Percentiles rank a stretch among this genome's conserved stretches.
Evolutionary conservation across 2,888 invertebrate species (phyloP).

Genomic region (Drosophila mulleri): DNA sequence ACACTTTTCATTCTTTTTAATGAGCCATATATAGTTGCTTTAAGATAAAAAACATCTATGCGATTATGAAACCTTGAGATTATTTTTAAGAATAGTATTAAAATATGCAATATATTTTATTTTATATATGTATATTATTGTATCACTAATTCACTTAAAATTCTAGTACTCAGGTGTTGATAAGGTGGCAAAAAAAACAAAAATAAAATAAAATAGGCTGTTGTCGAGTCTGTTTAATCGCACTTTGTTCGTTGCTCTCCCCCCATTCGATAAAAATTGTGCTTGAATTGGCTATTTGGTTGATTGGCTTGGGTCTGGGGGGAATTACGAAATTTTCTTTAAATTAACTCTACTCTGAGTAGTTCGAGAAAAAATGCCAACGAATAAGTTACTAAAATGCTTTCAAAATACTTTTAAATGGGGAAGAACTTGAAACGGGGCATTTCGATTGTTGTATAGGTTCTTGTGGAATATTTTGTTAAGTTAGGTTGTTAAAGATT

Average conservation of each 20-base stretch:
- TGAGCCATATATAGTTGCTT: conserved; percentile 25
- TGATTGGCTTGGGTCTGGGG: conserved; percentile 11
- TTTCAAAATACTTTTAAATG: conserved; percentile 9
- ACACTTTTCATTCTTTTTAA: conserved; percentile 19
- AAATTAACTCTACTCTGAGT: conserved; percentile 33
- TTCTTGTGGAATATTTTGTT: neutral
- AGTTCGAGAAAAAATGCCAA: conserved; percentile 23
- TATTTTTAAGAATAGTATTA: conserved; percentile 9
- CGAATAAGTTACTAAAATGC: conserved; percentile 28
- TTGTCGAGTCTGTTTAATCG: conserved; percentile 1
- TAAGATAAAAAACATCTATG: conserved; percentile 31
- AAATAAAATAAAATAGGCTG: neutral
- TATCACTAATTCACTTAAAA: conserved; percentile 8
- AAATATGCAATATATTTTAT: neutral
- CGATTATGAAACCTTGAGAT: conserved; percentile 40
- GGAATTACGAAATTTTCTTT: conserved; percentile 50
- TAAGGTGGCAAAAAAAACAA: conserved; percentile 22
- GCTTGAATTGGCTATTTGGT: conserved; percentile 65
- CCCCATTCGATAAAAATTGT: conserved; percentile 29
- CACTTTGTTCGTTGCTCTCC: neutral
- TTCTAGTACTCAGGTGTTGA: conserved; percentile 25
- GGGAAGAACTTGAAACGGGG: neutral
- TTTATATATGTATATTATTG: neutral
- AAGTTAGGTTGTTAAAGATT: neutral
- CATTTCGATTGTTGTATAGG: neutral